Base-by-base conservation (phyloP, 2,888 invertebrate species). In the Pyrrhosoma nymphula region DNA sequence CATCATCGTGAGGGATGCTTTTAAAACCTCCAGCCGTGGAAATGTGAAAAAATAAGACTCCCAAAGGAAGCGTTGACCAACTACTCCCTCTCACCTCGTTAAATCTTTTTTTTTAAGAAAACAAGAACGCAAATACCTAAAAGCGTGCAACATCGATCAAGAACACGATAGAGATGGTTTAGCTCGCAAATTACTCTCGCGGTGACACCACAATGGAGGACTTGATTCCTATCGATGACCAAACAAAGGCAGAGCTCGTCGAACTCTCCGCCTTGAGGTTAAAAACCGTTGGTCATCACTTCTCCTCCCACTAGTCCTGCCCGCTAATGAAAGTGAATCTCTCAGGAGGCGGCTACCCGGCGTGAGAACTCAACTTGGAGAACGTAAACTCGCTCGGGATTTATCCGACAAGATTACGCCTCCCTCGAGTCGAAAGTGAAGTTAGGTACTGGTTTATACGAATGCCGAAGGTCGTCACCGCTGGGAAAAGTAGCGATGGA, bases 31-130 rank as follows among this genome's bases (percentile, higher is more conserved):
- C 82, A 26, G 16, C 82, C 82, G 82, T 82, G 82, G 82, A 35
- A 82, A 82, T 35, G 3, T n/a, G 82, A 82, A 82, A 82, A 35
- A 82, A 82, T 82, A 35, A 18, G 30, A 35, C 23, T 82, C 82
- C 35, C 82, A 82, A 35, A 82, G 82, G 82, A 35, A 35, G 14
- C 82, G 82, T 82, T 82, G 82, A 82, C 82, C 82, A 82, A 82
- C 35, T 10, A n/a, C 14, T 35, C 30, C 82, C 82, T 82, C 82
- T 82, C 82, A 82, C 82, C 75, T 82, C 75, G 75, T 82, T 82
- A 82, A 82, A 30, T 16, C 6, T 82, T 35, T 82, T 12, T 30
- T 16, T 35, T 35, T 0, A 26, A 26, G n/a, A 26, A 16, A 69
- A 82, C 69, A n/a, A 82, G 82, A 82, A 16, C 82, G 35, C 16